Base-by-base conservation (phyloP, 2,888 invertebrate species). In the Campoplex nolae region DNA sequence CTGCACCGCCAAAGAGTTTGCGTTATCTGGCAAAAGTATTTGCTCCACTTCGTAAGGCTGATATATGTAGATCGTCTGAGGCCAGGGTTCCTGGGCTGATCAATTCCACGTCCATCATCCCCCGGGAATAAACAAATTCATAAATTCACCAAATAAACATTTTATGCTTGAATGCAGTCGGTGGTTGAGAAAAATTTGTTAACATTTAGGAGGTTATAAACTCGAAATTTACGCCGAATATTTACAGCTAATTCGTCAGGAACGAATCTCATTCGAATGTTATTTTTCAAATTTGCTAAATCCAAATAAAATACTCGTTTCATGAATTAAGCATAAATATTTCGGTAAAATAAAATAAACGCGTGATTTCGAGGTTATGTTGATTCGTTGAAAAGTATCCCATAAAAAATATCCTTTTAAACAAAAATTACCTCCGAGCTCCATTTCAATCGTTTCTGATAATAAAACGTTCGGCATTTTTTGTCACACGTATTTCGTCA, bases 1-100 rank as follows among this genome's bases (percentile, higher is more conserved):
- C 93, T 99, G 98, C 0, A 98, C 98, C 2, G 98, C 98, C 28
- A 99, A 95, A 91, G 98, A 98, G 93, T 98, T 98, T 16, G 99
- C 99, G 95, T 97, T 98, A 93, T 99, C 99, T 3, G 98, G 98
- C 73, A 99, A 95, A 48, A 99, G 95, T 88, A 99, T 98, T 95
- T 99, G 99, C 92, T 98, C 98, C 48, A 97, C 98, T 94, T 98
- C 98, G 93, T 97, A 97, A 0, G 98, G 98, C 92, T 98, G 98
- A 94, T 97, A 98, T 28, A 99, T 94, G 89, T 96, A 96, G 4
- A 98, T 98, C 94, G 98, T 97, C 90, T 97, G 97, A 0, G 98
- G 98, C 98, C 98, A 99, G 88, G 98, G 97, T 93, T 98, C 98
- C 94, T 97, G 97, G 2, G 97, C 98, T 97, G 94, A 77, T 93